These are phyloP conservation scores for Allacma fusca DNA, from an alignment of 2,888 invertebrate species.

Conservation along the genomic window DNA sequence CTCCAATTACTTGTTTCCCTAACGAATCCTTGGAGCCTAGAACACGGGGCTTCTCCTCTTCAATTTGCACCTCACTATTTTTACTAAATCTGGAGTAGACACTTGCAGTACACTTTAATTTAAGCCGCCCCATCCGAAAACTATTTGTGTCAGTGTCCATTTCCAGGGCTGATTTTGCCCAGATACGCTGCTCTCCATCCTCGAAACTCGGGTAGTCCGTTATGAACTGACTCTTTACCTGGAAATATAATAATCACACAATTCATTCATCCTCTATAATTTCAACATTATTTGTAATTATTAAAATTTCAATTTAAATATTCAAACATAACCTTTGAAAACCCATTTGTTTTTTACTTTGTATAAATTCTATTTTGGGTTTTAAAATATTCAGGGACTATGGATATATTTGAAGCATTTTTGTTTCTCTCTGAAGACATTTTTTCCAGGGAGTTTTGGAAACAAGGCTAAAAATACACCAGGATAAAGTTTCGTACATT, in stretches of 20 bases:
- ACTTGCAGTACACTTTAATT: slow-evolving; percentile 61
- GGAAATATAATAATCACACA: slow-evolving; percentile 24
- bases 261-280: not conserved
- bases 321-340: no score
- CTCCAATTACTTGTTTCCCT: slow-evolving; percentile 56
- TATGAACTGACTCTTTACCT: slow-evolving; percentile 58
- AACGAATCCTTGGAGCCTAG: slow-evolving; percentile 69
- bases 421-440: no score
- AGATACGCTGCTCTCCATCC: slow-evolving; percentile 54
- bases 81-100: slow-evolving; percentile 67
- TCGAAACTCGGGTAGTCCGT: slow-evolving; percentile 58
- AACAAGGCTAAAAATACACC: no score
- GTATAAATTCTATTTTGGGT: no score
- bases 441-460: no score
- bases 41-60: slow-evolving; percentile 79
- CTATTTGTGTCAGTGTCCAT: slow-evolving; percentile 59
- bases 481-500: no score
- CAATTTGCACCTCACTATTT: slow-evolving; percentile 72
- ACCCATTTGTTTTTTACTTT: no score
- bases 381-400: no score
- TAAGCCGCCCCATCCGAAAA: slow-evolving; percentile 58
- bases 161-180: slow-evolving; percentile 60
- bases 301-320: no score
- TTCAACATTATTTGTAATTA: not conserved
- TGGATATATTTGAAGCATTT: no score